Conservation (phyloP, 2,888 invertebrate genomes). For the Drepanosiphum platanoidis region DNA sequence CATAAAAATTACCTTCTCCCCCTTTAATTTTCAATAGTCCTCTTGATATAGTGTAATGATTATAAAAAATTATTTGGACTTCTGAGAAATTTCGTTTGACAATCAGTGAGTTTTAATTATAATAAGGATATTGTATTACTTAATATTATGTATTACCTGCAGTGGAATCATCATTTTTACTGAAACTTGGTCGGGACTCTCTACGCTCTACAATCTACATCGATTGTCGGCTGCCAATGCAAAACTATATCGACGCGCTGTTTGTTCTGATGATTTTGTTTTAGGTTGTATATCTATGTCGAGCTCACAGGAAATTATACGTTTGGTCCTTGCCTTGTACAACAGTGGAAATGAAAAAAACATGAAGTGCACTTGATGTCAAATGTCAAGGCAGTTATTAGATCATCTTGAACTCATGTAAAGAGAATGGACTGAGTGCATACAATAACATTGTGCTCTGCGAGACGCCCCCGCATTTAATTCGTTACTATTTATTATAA, state of each 20-base stretch:
- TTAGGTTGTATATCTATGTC: background rate
- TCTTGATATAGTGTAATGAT: no score
- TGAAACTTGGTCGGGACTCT: background rate
- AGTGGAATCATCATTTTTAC: background rate
- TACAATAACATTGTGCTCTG: background rate
- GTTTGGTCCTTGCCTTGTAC: background rate
- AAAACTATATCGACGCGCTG: slow-evolving; percentile 6
- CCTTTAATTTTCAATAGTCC: no score
- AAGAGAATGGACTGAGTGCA: slow-evolving; percentile 14
- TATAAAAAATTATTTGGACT: no score
- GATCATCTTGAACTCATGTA: slow-evolving; percentile 42
- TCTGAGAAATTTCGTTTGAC: no score
- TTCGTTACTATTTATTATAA: background rate
- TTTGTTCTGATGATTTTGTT: slow-evolving; percentile 8
- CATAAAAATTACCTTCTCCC: no score
- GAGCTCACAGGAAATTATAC: background rate
- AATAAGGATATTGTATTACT: background rate
- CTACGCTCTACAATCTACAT: background rate
- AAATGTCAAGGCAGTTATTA: slow-evolving; percentile 54
- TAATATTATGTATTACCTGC: slow-evolving; percentile 10
- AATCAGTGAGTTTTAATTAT: no score
- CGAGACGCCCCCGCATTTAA: slow-evolving; percentile 29
- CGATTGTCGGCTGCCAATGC: background rate
- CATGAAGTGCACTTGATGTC: slow-evolving; percentile 26
- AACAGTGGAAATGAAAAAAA: background rate